These are phyloP conservation scores for Lepilemur septentrionalis DNA, from an alignment of 2,797 vertebrate genomes.

Conservation along the genomic window DNA sequence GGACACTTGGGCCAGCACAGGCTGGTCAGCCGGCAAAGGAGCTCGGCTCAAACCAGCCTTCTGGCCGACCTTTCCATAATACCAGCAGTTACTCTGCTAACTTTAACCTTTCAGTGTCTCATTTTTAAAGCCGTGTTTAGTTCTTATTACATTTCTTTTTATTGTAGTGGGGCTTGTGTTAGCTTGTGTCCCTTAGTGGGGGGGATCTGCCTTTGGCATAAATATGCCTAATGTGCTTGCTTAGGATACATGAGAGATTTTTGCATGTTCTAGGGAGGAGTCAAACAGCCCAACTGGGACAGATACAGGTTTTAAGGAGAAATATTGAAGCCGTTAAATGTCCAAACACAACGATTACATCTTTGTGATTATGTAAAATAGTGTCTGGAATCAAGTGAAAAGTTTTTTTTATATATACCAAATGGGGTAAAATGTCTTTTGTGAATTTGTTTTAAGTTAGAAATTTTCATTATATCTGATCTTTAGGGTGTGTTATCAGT, in stretches of 20 bases:
- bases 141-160: not conserved
- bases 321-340: not conserved
- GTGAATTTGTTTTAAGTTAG: not conserved
- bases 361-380: constrained; percentile 24
- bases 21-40: not conserved
- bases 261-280: not conserved
- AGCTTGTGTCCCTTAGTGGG: not conserved
- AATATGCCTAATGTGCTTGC: not conserved
- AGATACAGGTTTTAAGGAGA: not conserved
- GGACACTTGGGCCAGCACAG: not conserved
- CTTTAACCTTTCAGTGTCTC: rapidly evolving
- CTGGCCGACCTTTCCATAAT: not conserved
- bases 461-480: not conserved
- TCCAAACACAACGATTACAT: not conserved
- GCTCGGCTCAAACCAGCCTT: not conserved
- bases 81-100: not conserved
- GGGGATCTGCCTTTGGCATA: not conserved
- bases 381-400: not conserved
- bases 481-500: not conserved
- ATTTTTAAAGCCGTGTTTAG: not conserved
- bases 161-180: not conserved
- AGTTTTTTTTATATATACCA: not conserved
- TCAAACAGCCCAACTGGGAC: not conserved
- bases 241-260: not conserved
- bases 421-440: not conserved